Conservation (phyloP, 2,113 vertebrate genomes). For the Phycodurus eques region DNA sequence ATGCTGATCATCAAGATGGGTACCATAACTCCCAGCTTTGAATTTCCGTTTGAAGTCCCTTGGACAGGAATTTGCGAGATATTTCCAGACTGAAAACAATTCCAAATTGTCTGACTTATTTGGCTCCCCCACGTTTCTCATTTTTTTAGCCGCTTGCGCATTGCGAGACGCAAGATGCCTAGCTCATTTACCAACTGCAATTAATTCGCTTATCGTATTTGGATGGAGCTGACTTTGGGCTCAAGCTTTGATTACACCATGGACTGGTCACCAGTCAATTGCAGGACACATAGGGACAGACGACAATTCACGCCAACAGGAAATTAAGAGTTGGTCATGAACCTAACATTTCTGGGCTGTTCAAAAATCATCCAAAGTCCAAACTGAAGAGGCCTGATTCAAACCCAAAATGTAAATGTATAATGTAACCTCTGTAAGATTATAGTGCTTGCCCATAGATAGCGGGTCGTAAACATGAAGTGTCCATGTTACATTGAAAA, state of each 20-base stretch:
- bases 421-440: too few species aligned
- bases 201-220: background rate
- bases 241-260: background rate
- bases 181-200: background rate
- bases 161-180: background rate
- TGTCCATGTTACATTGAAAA: background rate
- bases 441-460: background rate
- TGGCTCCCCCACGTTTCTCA: too few species aligned
- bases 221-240: background rate
- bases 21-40: constrained; percentile 5
- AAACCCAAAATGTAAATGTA: too few species aligned
- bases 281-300: background rate
- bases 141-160: too few species aligned
- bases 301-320: too few species aligned
- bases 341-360: too few species aligned
- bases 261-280: background rate
- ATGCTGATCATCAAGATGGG: background rate
- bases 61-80: background rate
- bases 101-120: too few species aligned
- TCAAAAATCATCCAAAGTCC: too few species aligned
- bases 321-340: too few species aligned
- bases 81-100: too few species aligned
- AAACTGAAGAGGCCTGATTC: too few species aligned
- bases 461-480: background rate
- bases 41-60: background rate